Evolutionary conservation across 2,888 invertebrate genomes (phyloP).

Genomic region (Thecophora atra): DNA sequence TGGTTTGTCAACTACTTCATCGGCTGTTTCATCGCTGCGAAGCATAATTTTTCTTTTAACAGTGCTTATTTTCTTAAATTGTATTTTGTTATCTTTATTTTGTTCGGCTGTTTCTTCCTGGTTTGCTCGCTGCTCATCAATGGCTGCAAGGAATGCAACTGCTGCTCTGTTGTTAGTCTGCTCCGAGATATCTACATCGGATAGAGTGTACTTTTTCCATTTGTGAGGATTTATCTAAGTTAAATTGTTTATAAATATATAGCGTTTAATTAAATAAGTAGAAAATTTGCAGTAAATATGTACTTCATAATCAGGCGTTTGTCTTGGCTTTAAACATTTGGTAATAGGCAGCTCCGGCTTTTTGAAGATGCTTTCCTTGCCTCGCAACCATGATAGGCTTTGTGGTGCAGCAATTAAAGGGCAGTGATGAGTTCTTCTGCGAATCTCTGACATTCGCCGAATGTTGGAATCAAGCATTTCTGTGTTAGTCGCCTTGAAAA

Average conservation of each 20-base stretch:
- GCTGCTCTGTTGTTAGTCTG: constrained; percentile 81
- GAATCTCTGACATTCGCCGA: constrained; percentile 39
- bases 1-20: constrained; percentile 63
- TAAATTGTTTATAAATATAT: background rate
- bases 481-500: constrained; percentile 65
- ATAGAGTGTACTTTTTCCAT: constrained; percentile 83
- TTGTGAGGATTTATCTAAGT: constrained; percentile 76
- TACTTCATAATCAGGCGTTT: constrained; percentile 67
- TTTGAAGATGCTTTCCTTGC: constrained; percentile 81
- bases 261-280: background rate
- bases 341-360: constrained; percentile 74
- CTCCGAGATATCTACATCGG: constrained; percentile 86
- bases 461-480: constrained; percentile 51
- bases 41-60: constrained; percentile 53
- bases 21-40: constrained; percentile 52
- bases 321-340: constrained; percentile 69
- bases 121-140: constrained; percentile 69
- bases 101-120: constrained; percentile 42
- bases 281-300: constrained; percentile 49
- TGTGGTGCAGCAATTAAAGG: constrained; percentile 38
- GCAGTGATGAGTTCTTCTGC: background rate
- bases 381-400: constrained; percentile 55
- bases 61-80: constrained; percentile 63
- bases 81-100: constrained; percentile 51
- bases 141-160: constrained; percentile 76